Evolutionary conservation across 2,888 invertebrate genomes (phyloP).

Genomic region (Aplocera efformata): DNA sequence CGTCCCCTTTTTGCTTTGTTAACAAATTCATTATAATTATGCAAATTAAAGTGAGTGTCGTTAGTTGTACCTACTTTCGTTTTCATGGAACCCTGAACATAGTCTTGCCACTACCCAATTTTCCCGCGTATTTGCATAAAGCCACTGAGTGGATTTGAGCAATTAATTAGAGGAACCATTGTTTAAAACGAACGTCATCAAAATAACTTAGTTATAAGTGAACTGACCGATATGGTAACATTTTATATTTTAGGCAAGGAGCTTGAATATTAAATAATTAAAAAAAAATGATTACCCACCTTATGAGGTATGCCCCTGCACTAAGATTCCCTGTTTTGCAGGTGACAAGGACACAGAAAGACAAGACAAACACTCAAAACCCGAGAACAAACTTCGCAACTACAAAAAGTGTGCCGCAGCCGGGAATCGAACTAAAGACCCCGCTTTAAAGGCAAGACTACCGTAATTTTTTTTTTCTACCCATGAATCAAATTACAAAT

Average conservation of each 20-base stretch:
- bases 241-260: not conserved
- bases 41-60: slow-evolving; percentile 11
- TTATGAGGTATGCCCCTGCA: too few species aligned
- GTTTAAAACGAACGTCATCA: slow-evolving; percentile 8
- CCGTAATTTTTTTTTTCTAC: too few species aligned
- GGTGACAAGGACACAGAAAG: too few species aligned
- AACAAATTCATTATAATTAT: slow-evolving; percentile 10
- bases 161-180: slow-evolving; percentile 18
- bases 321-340: too few species aligned
- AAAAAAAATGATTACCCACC: too few species aligned
- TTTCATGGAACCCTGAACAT: slow-evolving; percentile 11
- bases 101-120: slow-evolving; percentile 18
- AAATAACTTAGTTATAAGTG: not conserved
- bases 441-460: too few species aligned
- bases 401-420: too few species aligned
- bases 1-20: not conserved
- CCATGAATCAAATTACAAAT: too few species aligned
- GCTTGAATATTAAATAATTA: not conserved
- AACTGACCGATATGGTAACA: slow-evolving; percentile 14
- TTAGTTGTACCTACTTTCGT: slow-evolving; percentile 6
- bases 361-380: too few species aligned
- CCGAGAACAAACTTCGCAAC: too few species aligned
- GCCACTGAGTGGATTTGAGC: slow-evolving; percentile 34
- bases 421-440: too few species aligned
- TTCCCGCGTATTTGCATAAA: slow-evolving; percentile 39